These are phyloP conservation scores for Momotus momota DNA, from an alignment of 2,797 vertebrate genomes.

Conservation along the genomic window DNA sequence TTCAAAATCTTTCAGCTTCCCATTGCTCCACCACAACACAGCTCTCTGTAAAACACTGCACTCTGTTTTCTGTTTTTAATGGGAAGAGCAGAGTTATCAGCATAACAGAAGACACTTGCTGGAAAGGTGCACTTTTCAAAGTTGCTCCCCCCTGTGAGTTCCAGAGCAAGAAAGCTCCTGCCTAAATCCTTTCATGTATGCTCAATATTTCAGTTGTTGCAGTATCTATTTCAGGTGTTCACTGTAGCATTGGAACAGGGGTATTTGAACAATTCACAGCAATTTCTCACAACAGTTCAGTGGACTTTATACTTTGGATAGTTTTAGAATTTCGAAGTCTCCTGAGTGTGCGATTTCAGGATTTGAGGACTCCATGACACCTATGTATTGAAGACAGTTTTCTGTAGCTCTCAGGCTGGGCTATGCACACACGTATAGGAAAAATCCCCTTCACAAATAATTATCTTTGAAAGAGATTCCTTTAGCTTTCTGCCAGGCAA, in stretches of 20 bases:
- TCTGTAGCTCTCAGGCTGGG: background rate
- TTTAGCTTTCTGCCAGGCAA: background rate
- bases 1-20: slow-evolving; percentile 36
- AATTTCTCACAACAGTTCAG: background rate
- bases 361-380: background rate
- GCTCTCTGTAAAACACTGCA: slow-evolving; percentile 1
- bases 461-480: background rate
- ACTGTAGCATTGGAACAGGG: background rate
- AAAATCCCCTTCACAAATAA: background rate
- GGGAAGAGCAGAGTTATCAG: background rate
- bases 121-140: background rate
- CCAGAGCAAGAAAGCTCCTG: background rate
- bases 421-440: fast-evolving
- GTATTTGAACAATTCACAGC: background rate
- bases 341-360: background rate
- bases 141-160: background rate
- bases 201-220: background rate
- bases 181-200: background rate
- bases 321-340: background rate
- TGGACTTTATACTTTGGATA: background rate
- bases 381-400: background rate
- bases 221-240: background rate
- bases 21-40: slow-evolving; percentile 31
- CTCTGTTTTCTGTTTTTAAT: background rate
- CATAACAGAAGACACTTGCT: background rate